Percentiles rank a stretch among this genome's conserved stretches.
phyloP scores from a whole-genome alignment of 2,888 invertebrate genomes.

The Urechis unicinctus region DNA sequence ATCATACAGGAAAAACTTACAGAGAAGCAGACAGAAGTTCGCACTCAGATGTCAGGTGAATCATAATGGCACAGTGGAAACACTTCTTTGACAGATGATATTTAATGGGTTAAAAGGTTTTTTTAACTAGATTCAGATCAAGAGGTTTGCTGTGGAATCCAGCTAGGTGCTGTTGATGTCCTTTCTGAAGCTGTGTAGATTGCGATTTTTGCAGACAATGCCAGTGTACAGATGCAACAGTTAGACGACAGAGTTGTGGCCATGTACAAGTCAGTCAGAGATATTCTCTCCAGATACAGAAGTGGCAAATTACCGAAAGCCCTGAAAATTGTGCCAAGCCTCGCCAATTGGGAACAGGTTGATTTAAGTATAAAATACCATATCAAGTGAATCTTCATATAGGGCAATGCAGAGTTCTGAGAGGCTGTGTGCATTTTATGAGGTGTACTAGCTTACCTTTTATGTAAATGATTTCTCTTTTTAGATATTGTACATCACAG shows the following conservation, averaged over 20 bases:
- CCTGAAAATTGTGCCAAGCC: conserved; percentile 89
- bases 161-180: too few relatives aligned
- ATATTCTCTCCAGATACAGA: conserved; percentile 78
- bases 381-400: background rate
- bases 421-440: too few relatives aligned
- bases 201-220: conserved; percentile 29
- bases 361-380: conserved; percentile 44
- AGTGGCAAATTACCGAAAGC: conserved; percentile 97
- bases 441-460: background rate
- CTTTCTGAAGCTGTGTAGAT: too few relatives aligned
- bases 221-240: conserved; percentile 66
- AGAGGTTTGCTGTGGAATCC: too few relatives aligned
- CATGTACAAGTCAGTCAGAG: conserved; percentile 85
- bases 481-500: conserved; percentile 55
- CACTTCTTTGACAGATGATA: too few relatives aligned
- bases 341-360: conserved; percentile 87
- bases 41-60: conserved; percentile 75
- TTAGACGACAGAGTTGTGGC: conserved; percentile 68
- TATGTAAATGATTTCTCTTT: background rate
- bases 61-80: too few relatives aligned
- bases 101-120: too few relatives aligned
- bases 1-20: conserved; percentile 87
- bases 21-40: conserved; percentile 84
- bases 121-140: too few relatives aligned
- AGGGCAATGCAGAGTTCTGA: too few relatives aligned